Evolutionary conservation across 1,140 invertebrate genomes (phyloP).

Genomic region (Hetaerina americana): DNA sequence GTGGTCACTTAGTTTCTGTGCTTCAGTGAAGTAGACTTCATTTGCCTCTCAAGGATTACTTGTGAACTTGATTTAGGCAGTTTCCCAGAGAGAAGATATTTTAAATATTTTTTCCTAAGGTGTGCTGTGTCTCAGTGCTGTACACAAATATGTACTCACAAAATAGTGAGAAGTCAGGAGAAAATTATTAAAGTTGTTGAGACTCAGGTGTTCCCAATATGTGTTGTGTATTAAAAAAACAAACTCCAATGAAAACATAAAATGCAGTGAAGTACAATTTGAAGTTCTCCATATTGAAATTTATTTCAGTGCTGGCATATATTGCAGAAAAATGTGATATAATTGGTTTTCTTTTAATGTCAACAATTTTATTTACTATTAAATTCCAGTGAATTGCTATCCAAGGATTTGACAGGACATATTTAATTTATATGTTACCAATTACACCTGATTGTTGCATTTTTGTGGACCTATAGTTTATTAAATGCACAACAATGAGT

Average conservation of each 20-base stretch:
- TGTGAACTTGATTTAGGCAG: background rate
- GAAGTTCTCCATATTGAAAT: background rate
- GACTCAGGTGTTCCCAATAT: background rate
- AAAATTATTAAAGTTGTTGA: background rate
- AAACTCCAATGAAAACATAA: background rate
- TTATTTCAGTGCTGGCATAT: no score
- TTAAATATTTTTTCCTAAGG: background rate
- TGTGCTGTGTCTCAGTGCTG: background rate
- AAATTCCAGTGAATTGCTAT: no score
- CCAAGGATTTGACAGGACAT: no score
- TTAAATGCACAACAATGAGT: background rate
- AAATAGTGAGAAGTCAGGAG: background rate
- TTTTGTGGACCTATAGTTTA: background rate
- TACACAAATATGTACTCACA: background rate
- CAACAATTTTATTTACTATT: no score
- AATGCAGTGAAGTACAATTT: background rate
- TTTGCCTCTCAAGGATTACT: background rate
- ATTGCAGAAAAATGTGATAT: no score
- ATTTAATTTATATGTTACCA: no score
- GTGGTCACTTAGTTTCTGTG: conserved; percentile 27
- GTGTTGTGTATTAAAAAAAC: background rate
- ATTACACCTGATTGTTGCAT: background rate
- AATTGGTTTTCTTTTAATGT: no score
- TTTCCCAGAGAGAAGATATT: background rate
- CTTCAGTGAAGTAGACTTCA: background rate